These are phyloP conservation scores for Adrianichthys oophorus DNA, from an alignment of 2,797 vertebrate genomes.

Conservation along the genomic window DNA sequence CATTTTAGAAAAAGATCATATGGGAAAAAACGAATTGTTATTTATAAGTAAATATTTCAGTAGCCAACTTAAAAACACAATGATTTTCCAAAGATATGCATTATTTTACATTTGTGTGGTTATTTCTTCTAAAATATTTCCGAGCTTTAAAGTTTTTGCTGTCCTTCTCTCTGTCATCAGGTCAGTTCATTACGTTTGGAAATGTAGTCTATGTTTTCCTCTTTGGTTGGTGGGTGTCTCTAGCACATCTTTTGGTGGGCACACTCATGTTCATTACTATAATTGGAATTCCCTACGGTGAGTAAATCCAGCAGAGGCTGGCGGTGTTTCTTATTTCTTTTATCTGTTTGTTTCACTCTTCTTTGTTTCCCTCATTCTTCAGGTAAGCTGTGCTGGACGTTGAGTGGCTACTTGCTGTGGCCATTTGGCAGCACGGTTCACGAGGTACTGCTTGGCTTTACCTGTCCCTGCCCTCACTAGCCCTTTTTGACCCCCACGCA, in stretches of 20 bases:
- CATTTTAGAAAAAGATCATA: neutral
- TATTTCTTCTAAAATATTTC: neutral
- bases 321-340: neutral
- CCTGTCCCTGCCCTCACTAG: neutral
- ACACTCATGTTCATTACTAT: slow-evolving; percentile 81
- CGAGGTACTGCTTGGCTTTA: slow-evolving; percentile 57
- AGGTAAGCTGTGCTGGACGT: slow-evolving; percentile 80
- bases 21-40: neutral
- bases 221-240: slow-evolving; percentile 88
- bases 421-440: slow-evolving; percentile 85
- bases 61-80: too few relatives aligned
- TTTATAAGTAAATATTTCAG: too few relatives aligned
- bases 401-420: slow-evolving; percentile 85
- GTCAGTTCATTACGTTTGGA: slow-evolving; percentile 78
- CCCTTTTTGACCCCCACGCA: neutral
- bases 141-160: slow-evolving; percentile 2
- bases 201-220: slow-evolving; percentile 84
- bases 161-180: slow-evolving; percentile 58
- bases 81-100: too few relatives aligned
- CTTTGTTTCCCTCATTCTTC: slow-evolving; percentile 21
- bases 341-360: neutral
- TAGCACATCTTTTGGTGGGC: slow-evolving; percentile 79
- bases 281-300: slow-evolving; percentile 82
- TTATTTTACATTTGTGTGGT: neutral
- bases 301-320: slow-evolving; percentile 24